Base-by-base conservation (phyloP, 2,888 invertebrate genomes). In the Dendrolimus houi region DNA sequence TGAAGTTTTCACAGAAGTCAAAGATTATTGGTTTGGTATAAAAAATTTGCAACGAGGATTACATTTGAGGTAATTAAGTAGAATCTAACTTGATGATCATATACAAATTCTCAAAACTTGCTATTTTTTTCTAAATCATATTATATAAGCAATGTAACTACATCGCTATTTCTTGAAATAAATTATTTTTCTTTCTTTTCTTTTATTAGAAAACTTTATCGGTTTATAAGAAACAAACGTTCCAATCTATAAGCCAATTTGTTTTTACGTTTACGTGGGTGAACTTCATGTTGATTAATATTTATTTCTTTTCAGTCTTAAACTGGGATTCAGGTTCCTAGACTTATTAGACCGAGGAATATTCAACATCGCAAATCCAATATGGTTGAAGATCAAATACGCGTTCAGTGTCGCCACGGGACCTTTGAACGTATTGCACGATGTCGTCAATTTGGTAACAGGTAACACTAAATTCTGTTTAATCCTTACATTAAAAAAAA, bases 271-370 rank as follows among this genome's bases (percentile, higher is more conserved):
- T 29, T 3, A 29, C 6, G 29, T 29, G 29, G 29, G 29, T 29
- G 29, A 29, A 6, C 29, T 29, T 29, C 29, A 29, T 29, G 3
- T 29, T 29, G 29, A 29, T 29, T 29, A 29, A 6, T 29, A 29
- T 3, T 29, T 29, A 3, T 52, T 55, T 60, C 53, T 9, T 77
- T 79, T 12, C 68, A 90, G 89, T 41, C 60, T 87, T 0, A 87
- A 88, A 57, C 60, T 87, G 3, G 70, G 72, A 0, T 69, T 88
- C 47, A 79, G 81, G 6, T 57, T 83, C 1, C 62, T 91, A 58
- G 88, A 91, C 57, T 59, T 88, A 0, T 52, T 87, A 57, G 88
- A 90, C 61, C 72, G 75, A 9, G 79, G 74, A 0, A 67, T 85
- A 10, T 90, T 91, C 57, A 68, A 74, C 57, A 56, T 89, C 42